Base-by-base conservation (phyloP, 2,113 vertebrate species). In the Chloroceryle aenea region DNA sequence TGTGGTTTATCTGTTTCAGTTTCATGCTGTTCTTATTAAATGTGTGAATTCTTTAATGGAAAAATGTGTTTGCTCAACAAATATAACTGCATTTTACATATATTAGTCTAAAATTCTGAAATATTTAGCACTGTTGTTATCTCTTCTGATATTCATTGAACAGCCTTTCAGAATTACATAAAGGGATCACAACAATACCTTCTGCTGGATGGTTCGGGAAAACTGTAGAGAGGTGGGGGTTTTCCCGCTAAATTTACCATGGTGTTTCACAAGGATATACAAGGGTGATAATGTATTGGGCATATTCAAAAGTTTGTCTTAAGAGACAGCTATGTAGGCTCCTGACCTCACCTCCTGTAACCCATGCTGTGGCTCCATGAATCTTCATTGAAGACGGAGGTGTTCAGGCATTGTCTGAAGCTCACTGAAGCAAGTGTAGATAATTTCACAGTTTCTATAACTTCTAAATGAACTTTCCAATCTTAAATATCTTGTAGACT, bases 231-330 rank as follows among this genome's bases (percentile, higher is more conserved):
- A 64, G 17, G 19, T 29, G 5, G 3, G 4, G 0, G 6, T 7
- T 9, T 89, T 66, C 3, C 3, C 62, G 25, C 21, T 59, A 42
- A 40, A 67, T 86, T 80, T 80, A 29, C n/a, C 21, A 14, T 5
- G 47, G 32, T 47, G 26, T 43, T 86, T 30, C 26, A 62, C 23
- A 43, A 25, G 0, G 4, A 5, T 53, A 16, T 53, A 63, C 7
- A 34, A 67, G 9, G 30, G 6, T 40, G 36, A 63, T 75, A 29
- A 48, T 16, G 42, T 10, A n/a, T 5, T 58, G 26, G 42, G 17
- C 0, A 0, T 29, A 14, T 67, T n/a, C 52, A 62, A 29, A 53
- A 4, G 14, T n/a, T 22, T 66, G 16, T 9, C 1, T 12, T 20
- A 69, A n/a, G 17, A 58, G 36, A 9, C 23, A 59, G n/a, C 38